Base-by-base conservation (phyloP, 2,888 invertebrate species). In the Stenotaenia linearis region DNA sequence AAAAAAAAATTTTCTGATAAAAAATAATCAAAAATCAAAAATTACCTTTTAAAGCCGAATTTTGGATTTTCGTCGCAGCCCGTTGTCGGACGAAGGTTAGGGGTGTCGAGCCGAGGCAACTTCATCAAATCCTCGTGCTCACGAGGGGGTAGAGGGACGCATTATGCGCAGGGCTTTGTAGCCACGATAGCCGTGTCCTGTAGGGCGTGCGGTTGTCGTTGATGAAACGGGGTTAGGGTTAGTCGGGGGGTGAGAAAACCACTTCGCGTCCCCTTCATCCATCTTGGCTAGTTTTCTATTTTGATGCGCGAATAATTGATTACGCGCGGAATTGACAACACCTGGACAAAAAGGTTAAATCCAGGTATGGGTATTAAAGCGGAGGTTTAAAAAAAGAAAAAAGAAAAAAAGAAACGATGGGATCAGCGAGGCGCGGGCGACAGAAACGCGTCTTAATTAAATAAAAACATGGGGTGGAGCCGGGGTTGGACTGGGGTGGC, bases 41-140 rank as follows among this genome's bases (percentile, higher is more conserved):
- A 6, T 32, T 32, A 32, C 32, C 32, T 32, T 32, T 32, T 32
- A n/a, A n/a, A n/a, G n/a, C n/a, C n/a, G n/a, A n/a, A n/a, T n/a
- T n/a, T n/a, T n/a, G n/a, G n/a, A n/a, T n/a, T n/a, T n/a, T n/a
- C n/a, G n/a, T n/a, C n/a, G n/a, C n/a, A n/a, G n/a, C n/a, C n/a
- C n/a, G n/a, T n/a, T n/a, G n/a, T n/a, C n/a, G n/a, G n/a, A n/a
- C n/a, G n/a, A n/a, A n/a, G 50, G 18, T 69, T 10, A 9, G n/a
- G 25, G 69, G 69, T 12, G 69, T 23, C 69, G 69, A 6, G 28
- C 28, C 15, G 69, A 69, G 10, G 69, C 69, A 69, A 69, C 69
- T 69, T 69, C 69, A 69, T 69, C 69, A 69, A 69, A 69, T 69
- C 69, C 69, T 69, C 69, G 69, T 69, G 69, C 69, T 69, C 50